phyloP scores from a whole-genome alignment of 2,797 vertebrate genomes.

The Sebastes glaucus region DNA sequence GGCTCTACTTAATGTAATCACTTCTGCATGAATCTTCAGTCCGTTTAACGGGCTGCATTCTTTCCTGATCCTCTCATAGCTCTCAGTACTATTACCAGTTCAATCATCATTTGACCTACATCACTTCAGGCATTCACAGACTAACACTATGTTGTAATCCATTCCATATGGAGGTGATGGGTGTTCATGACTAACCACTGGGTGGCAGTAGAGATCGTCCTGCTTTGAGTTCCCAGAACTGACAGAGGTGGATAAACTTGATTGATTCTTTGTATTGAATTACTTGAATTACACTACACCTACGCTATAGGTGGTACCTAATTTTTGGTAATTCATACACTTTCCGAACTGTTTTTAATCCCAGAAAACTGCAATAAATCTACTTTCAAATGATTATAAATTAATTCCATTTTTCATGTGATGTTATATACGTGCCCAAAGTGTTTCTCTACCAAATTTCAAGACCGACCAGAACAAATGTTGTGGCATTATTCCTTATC shows the following conservation, averaged over 20 bases:
- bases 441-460: no score
- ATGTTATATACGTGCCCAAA: no score
- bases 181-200: constrained; percentile 15
- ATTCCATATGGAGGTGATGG: constrained; percentile 14
- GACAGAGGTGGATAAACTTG: neutral
- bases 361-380: neutral
- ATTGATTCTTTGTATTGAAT: neutral
- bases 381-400: neutral
- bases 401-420: neutral
- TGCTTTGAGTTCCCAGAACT: neutral
- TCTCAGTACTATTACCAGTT: neutral
- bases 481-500: no score
- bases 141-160: constrained; percentile 1
- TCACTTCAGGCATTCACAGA: neutral
- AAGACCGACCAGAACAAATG: no score
- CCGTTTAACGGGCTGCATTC: neutral
- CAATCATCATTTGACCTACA: constrained; percentile 8
- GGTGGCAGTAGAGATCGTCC: constrained; percentile 45
- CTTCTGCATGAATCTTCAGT: neutral
- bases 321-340: no score
- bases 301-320: no score
- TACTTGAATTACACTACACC: neutral
- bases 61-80: constrained; percentile 4
- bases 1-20: neutral
- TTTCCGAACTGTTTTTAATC: neutral